Evolutionary conservation across 2,888 invertebrate species (phyloP), one percentile per base, ranked within the genome.

Genomic region (Platycheirus albimanus): DNA sequence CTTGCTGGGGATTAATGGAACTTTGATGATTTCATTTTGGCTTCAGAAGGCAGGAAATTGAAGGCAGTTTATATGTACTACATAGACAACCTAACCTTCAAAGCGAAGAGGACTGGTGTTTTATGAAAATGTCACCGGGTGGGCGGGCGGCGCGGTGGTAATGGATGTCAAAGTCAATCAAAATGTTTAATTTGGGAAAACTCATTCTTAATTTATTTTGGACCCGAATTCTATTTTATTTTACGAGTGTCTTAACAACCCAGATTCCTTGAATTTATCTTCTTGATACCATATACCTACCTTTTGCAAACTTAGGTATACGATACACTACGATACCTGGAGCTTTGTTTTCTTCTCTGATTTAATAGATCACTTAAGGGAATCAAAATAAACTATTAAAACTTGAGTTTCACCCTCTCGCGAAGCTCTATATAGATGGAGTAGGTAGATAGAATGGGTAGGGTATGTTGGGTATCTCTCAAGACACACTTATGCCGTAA

Each of bases 381-480:
- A 58, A 77, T 54, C 64, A 58, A 38, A 76, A 71, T 67, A 81
- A 81, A 77, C 76, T 77, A 81, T 63, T 66, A 45, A 51, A 71
- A 77, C 52, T 77, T 64, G 64, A 70, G 45, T 24, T 33, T 45
- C 64, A 70, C 63, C 70, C 70, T 33, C 47, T 51, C 49, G 45
- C 20, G 36, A 52, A 41, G 54, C n/a, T 47, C 38, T n/a, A 36
- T 20, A 54, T 54, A 70, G 33, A n/a, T n/a, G 24, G 24, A 5
- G 24, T 4, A 24, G 24, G 24, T n/a, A n/a, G n/a, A 24, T 5
- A 43, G 52, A 52, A n/a, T n/a, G n/a, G n/a, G n/a, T n/a, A n/a
- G n/a, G n/a, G n/a, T n/a, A n/a, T n/a, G n/a, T n/a, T 19, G 45
- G 54, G 47, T 63, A 61, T 66, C 58, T 66, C 49, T 30, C 11